A percentile compares a stretch with the other conserved stretches of the same genome.
These are phyloP conservation scores for Jacana jacana DNA, from an alignment of 2,113 vertebrate species.

Conservation along the genomic window DNA sequence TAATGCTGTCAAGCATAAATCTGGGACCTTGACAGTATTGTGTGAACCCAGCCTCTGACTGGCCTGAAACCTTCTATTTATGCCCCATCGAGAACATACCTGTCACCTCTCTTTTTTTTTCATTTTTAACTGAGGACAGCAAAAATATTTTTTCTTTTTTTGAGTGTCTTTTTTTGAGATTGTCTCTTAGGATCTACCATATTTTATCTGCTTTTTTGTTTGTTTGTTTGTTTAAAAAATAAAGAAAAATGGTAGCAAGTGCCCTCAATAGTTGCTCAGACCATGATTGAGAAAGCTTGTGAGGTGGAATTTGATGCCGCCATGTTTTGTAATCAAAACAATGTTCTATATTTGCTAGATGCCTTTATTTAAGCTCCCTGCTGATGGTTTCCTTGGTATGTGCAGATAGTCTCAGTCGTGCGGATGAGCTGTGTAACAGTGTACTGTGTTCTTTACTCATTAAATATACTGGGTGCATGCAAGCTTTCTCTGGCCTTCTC, in stretches of 20 bases:
- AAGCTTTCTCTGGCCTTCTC: background rate
- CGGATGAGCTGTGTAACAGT: background rate
- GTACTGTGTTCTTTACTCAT: background rate
- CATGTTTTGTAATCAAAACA: background rate
- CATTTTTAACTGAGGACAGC: background rate
- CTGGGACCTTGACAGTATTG: slow-evolving; percentile 31
- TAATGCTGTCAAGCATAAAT: slow-evolving; percentile 63
- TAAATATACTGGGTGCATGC: background rate
- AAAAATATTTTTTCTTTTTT: background rate
- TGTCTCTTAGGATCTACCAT: background rate
- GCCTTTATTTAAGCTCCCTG: background rate
- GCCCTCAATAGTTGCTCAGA: background rate
- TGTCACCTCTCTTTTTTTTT: background rate
- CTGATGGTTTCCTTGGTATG: background rate
- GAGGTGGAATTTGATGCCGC: background rate
- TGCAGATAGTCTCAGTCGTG: background rate
- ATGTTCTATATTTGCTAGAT: background rate
- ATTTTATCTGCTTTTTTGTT: background rate
- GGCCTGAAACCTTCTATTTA: slow-evolving; percentile 34
- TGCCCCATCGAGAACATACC: background rate
- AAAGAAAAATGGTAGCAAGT: background rate
- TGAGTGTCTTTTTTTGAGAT: background rate
- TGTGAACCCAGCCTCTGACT: slow-evolving; percentile 36
- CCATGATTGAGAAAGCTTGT: background rate
- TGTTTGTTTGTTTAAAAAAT: background rate